Base-by-base conservation (phyloP, 2,797 vertebrate genomes). In the Lacerta agilis region DNA sequence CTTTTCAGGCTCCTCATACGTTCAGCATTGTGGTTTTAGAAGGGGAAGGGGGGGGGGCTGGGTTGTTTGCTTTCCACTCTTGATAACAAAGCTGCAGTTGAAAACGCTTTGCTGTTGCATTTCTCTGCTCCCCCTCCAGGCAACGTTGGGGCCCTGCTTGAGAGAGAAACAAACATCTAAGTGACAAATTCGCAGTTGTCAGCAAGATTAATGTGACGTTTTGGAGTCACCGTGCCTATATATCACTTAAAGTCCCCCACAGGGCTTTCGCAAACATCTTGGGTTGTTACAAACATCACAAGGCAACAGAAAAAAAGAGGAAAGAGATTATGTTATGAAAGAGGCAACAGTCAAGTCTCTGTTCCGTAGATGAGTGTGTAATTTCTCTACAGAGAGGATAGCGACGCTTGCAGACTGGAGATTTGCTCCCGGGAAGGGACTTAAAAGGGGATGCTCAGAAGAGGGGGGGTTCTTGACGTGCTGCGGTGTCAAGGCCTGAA, bases 191-290 rank as follows among this genome's bases (percentile, higher is more conserved):
- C 71, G 64, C 75, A 71, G 33, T 29, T 33, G 73, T 82, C 80
- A 76, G 79, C 41, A 33, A 79, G 78, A 87, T 78, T 49, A 91
- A 90, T 58, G 61, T 58, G 15, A 76, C 73, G n/a, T 87, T 88
- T 80, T 88, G 58, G 91, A 87, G 72, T 71, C 25, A 0, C 55
- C 76, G 86, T 67, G 76, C 55, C 86, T 88, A 69, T 86, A 77
- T 55, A 82, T 92, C 67, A 73, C 86, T 89, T 84, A 36, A 45
- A 92, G 85, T 88, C 82, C 89, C 93, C 90, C 72, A 41, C 41
- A 72, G 88, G 72, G 45, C 64, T 87, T 87, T 87, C 77, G 41
- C n/a, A 83, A 87, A 87, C 80, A 83, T 55, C 61, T 77, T 77
- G n/a, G 43, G 71, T 66, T 76, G 86, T 87, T 82, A 82, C 29